Percentiles rank a stretch among this genome's conserved stretches.
These are phyloP conservation scores for Ophiothrix spiculata DNA, from an alignment of 35 echinoderm and acorn worm genomes.

Conservation along the genomic window DNA sequence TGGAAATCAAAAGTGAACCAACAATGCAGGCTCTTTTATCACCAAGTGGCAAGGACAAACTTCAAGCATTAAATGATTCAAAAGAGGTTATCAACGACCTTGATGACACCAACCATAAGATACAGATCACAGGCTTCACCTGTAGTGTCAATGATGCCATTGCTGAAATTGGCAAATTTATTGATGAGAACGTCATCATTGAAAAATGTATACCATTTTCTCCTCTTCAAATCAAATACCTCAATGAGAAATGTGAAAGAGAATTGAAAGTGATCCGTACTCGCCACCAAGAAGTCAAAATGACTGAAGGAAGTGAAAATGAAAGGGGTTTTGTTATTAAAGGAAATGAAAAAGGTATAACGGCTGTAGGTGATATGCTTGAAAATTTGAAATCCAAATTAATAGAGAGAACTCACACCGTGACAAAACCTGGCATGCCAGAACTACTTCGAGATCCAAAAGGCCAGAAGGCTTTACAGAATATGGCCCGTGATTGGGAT, in stretches of 20 bases:
- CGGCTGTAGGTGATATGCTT: not conserved
- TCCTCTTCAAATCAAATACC: not conserved
- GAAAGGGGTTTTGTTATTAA: constrained; percentile 25
- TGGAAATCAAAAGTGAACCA: not conserved
- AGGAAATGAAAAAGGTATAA: constrained; percentile 37
- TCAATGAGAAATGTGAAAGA: not conserved
- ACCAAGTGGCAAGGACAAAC: not conserved
- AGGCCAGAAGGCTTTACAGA: constrained; percentile 22
- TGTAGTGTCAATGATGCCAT: not conserved
- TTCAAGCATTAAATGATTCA: not conserved
- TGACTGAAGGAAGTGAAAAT: not conserved
- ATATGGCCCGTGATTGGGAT: constrained; percentile 1
- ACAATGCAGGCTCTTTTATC: constrained; percentile 5
- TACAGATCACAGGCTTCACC: constrained; percentile 28
- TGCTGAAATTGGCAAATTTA: not conserved
- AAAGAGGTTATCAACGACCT: not conserved
- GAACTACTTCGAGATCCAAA: constrained; percentile 31
- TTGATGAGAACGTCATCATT: constrained; percentile 30
- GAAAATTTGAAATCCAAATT: not conserved
- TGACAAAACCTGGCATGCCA: constrained; percentile 47
- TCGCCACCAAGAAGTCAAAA: not conserved
- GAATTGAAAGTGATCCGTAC: not conserved
- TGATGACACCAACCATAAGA: not conserved
- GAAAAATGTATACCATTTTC: not conserved
- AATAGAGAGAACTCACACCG: not conserved